Percentiles rank a stretch among this genome's conserved stretches.
These are phyloP conservation scores for Lacerta agilis DNA, from an alignment of 2,797 vertebrate genomes.

Conservation along the genomic window DNA sequence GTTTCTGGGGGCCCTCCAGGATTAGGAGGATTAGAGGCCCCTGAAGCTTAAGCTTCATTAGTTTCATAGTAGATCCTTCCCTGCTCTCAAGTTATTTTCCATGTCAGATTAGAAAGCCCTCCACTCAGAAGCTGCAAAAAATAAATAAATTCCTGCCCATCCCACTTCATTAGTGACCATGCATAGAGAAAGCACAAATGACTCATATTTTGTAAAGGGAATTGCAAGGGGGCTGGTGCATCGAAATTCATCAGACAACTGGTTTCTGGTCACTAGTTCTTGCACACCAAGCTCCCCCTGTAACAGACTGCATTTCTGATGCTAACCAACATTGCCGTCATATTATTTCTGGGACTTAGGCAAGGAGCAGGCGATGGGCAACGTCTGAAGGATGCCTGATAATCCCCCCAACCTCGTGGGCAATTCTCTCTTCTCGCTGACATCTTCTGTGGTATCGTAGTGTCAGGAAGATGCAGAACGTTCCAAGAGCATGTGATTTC, in stretches of 20 bases:
- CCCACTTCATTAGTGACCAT: not conserved
- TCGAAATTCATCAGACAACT: conserved; percentile 25
- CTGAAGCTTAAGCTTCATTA: too few species aligned
- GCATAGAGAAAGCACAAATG: not conserved
- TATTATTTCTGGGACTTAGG: conserved; percentile 12
- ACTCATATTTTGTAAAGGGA: not conserved
- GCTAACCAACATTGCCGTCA: conserved; percentile 15
- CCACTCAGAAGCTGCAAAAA: not conserved
- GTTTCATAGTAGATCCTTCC: too few species aligned
- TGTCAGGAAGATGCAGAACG: conserved; percentile 34
- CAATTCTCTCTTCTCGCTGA: not conserved
- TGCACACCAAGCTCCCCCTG: not conserved
- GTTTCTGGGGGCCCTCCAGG: too few species aligned
- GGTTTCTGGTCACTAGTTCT: conserved; percentile 29
- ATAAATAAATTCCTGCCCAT: not conserved
- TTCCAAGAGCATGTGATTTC: conserved; percentile 4
- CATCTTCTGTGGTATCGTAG: not conserved
- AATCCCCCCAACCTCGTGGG: conserved; percentile 23
- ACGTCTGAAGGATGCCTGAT: conserved; percentile 22
- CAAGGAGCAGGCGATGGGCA: conserved; percentile 4
- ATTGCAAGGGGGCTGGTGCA: conserved; percentile 12
- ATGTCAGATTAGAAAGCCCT: not conserved
- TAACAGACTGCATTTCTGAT: conserved; percentile 25
- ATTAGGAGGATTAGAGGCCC: too few species aligned
- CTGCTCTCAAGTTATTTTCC: not conserved